Evolutionary conservation across 37 sponge, comb jelly and placozoan species (phyloP).

Genomic region (Diacarnus erythraeanus): DNA sequence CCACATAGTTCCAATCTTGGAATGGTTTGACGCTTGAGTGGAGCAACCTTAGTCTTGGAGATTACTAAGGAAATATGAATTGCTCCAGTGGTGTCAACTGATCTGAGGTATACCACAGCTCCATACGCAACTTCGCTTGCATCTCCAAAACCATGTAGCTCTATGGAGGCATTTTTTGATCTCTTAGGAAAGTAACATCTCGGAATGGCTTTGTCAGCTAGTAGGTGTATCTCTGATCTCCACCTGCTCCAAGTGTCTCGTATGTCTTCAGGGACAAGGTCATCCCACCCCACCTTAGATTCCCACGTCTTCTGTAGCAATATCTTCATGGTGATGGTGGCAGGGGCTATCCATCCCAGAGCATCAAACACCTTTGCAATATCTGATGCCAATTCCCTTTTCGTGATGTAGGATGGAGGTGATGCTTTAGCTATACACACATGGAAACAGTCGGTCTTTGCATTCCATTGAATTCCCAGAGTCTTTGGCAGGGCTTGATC

Average conservation of each 20-base stretch:
- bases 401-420: conserved; percentile 2
- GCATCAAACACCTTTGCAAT: conserved; percentile 41
- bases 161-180: too few species aligned
- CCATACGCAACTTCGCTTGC: background rate
- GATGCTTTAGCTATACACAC: background rate
- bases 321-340: background rate
- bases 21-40: background rate
- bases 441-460: background rate
- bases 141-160: background rate
- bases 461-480: conserved; percentile 23
- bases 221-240: background rate
- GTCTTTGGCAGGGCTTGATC: too few species aligned
- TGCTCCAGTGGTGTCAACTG: background rate
- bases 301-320: background rate
- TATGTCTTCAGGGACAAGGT: background rate
- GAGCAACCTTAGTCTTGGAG: background rate
- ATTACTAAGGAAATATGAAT: background rate
- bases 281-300: background rate
- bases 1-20: conserved; percentile 6
- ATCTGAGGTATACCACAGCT: background rate
- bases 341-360: conserved; percentile 20
- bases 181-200: background rate
- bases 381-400: conserved; percentile 16
- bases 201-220: too few species aligned
- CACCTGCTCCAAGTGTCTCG: background rate